These are phyloP conservation scores for Tenrec ecaudatus DNA, from an alignment of 2,113 vertebrate genomes.

Conservation along the genomic window DNA sequence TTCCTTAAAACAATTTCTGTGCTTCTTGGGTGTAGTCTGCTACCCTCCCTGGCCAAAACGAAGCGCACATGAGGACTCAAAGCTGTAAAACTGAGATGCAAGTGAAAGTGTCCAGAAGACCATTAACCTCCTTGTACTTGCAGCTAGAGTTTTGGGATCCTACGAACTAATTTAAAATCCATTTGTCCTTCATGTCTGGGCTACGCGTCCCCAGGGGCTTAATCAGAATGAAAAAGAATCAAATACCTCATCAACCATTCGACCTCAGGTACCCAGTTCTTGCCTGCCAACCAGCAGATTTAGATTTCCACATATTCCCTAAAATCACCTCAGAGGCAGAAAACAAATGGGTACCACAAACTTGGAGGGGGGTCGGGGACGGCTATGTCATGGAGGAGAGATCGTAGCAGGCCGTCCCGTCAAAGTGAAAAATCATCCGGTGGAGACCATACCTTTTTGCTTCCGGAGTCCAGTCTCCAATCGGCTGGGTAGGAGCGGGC, in stretches of 20 bases:
- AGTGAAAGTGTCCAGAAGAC: constrained; percentile 49
- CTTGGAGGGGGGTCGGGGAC: neutral
- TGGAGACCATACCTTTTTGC: neutral
- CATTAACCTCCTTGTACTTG: constrained; percentile 65
- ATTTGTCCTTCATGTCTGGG: constrained; percentile 71
- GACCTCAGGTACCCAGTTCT: constrained; percentile 23
- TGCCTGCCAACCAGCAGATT: constrained; percentile 15
- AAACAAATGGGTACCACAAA: constrained; percentile 2
- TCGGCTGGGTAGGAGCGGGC: neutral
- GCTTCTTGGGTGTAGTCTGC: neutral
- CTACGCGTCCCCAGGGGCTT: constrained; percentile 71
- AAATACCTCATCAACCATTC: neutral
- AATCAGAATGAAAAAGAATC: constrained; percentile 77
- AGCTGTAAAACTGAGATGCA: constrained; percentile 54
- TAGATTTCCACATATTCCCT: constrained; percentile 44
- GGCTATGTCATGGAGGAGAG: neutral
- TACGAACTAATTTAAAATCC: constrained; percentile 74
- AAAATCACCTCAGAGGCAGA: constrained; percentile 49
- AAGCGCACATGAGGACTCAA: neutral
- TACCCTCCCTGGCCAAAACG: neutral
- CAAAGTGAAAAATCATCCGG: neutral
- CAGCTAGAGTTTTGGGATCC: constrained; percentile 57
- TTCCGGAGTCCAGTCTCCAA: constrained; percentile 2
- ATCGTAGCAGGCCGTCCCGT: neutral
- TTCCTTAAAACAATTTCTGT: constrained; percentile 1